A percentile compares a stretch with the other conserved stretches of the same genome.
These are phyloP conservation scores for Sarcophilus harrisii DNA, from an alignment of 2,797 vertebrate species.

Conservation along the genomic window DNA sequence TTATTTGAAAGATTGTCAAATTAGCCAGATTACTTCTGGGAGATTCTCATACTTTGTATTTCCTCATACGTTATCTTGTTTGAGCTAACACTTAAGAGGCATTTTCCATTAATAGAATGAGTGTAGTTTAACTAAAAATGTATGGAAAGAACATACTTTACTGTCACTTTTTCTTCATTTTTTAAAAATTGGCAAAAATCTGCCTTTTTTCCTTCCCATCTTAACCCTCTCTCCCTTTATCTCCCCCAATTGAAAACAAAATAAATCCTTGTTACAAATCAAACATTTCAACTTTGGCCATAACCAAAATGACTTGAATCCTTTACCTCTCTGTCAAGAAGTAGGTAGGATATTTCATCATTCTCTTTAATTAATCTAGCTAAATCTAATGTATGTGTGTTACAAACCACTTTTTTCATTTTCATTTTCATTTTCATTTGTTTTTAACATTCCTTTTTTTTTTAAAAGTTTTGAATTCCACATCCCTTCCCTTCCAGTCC, in stretches of 20 bases:
- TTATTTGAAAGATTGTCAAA: background rate
- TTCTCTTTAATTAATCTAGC: background rate
- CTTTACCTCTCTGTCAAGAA: background rate
- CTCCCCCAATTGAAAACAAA: background rate
- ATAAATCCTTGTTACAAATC: background rate
- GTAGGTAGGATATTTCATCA: background rate
- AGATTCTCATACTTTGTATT: background rate
- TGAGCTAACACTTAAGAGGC: background rate
- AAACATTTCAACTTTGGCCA: background rate
- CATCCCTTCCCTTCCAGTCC: background rate
- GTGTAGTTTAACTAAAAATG: background rate
- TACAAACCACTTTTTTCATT: background rate
- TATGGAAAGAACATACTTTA: background rate
- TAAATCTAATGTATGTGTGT: background rate
- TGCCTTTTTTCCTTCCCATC: background rate
- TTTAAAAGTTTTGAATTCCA: background rate
- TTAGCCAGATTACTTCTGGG: background rate
- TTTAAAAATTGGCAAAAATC: background rate
- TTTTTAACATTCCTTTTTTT: background rate
- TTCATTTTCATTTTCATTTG: background rate
- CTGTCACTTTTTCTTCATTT: background rate
- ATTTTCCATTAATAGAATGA: background rate
- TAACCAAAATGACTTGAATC: background rate
- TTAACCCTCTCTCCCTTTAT: background rate
- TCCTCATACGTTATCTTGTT: background rate